Evolutionary conservation across 2,113 vertebrate species (phyloP), one percentile per base, ranked within the genome.

Genomic region (Antennarius striatus): DNA sequence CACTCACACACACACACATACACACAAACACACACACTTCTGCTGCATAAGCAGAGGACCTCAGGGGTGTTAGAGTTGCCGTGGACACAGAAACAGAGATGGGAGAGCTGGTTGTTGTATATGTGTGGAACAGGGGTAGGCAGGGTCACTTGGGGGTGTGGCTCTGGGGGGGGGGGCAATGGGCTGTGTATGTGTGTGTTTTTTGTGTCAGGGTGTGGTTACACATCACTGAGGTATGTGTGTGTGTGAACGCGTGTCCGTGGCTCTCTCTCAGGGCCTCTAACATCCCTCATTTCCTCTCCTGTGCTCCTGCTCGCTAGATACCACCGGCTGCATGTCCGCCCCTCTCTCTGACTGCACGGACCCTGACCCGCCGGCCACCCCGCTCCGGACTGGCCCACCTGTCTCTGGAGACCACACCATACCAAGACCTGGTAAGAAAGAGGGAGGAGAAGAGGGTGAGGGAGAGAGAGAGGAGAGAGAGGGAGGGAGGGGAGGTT

Each of bases 391-490:
- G 78, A 72, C 53, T 6, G 47, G 80, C 63, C 80, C 55, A 53
- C 78, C 79, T 61, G 71, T 65, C 30, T 52, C 75, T 40, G 84
- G 80, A 50, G 85, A 87, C 49, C 67, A 81, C 79, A 29, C 81
- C 68, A 52, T 48, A 59, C 63, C 82, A 73, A 89, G 86, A 90
- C 85, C 89, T 47, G 89, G 89, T 91, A 91, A 91, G 86, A 77
- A 36, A 29, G 66, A 42, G 52, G 55, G 57, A 50, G 43, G 30
- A 7, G 16, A 7, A 60, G 15, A 52, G 42, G 39, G 43, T 11
- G 13, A 49, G 50, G 60, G 56, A 9, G 2, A 4, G 48, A 22
- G 43, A 4, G 68, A 46, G 42, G 40, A 11, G 48, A 8, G 28
- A 3, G 45, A 5, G 52, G 17, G 57, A 63, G 63, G 64, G 69